These are phyloP conservation scores for Drosophila ogumai DNA, from an alignment of 1,140 invertebrate species.

Conservation along the genomic window DNA sequence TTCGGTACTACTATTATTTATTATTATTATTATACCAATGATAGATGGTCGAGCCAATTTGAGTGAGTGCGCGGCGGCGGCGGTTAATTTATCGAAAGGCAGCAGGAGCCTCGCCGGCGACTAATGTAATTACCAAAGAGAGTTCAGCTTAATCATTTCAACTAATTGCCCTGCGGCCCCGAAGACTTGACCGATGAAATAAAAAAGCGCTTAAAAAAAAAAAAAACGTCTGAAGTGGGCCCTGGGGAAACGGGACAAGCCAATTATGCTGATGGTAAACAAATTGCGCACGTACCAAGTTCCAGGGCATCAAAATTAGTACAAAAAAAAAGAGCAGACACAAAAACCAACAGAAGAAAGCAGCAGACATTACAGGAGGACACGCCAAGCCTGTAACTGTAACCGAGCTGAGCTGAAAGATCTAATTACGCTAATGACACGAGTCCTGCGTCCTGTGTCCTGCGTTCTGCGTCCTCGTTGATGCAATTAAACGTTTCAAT, in stretches of 20 bases:
- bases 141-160: conserved; percentile 82
- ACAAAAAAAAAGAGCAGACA: conserved; percentile 3
- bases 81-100: conserved; percentile 68
- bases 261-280: conserved; percentile 85
- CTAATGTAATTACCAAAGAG: conserved; percentile 78
- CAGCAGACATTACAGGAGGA: conserved; percentile 54
- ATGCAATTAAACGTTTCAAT: conserved; percentile 82
- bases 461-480: conserved; percentile 26
- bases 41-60: conserved; percentile 76
- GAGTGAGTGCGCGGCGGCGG: conserved; percentile 70
- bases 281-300: conserved; percentile 84
- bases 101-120: neutral
- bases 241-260: conserved; percentile 65
- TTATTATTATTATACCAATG: conserved; percentile 43
- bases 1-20: conserved; percentile 21
- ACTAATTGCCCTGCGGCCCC: conserved; percentile 71
- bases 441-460: conserved; percentile 4
- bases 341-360: conserved; percentile 50
- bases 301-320: conserved; percentile 77
- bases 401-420: conserved; percentile 55
- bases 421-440: conserved; percentile 84
- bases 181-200: conserved; percentile 59
- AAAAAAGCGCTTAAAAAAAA: conserved; percentile 80
- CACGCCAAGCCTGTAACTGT: conserved; percentile 54
- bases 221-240: conserved; percentile 57